Evolutionary conservation across 2,797 vertebrate genomes (phyloP).

Genomic region (Erithacus rubecula): DNA sequence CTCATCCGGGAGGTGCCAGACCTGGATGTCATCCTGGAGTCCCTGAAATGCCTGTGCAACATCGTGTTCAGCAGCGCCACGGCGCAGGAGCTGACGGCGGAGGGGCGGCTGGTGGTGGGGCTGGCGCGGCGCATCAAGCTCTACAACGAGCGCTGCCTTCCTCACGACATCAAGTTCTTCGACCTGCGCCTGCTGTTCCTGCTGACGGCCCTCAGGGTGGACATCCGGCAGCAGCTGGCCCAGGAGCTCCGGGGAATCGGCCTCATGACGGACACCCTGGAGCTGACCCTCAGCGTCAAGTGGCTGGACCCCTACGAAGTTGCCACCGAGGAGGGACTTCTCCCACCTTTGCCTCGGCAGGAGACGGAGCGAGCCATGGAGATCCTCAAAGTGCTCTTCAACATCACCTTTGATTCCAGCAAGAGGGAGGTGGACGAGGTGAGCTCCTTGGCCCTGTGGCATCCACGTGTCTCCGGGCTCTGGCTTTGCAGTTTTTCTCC

Average conservation of each 20-base stretch:
- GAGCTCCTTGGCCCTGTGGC: not conserved
- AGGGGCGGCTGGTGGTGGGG: conserved; percentile 81
- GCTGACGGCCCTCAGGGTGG: conserved; percentile 85
- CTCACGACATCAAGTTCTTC: conserved; percentile 87
- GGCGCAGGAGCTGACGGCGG: conserved; percentile 81
- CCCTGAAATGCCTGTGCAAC: conserved; percentile 92
- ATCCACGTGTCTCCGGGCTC: rapidly evolving
- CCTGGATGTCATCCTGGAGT: conserved; percentile 85
- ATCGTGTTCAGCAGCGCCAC: conserved; percentile 84
- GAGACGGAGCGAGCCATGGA: conserved; percentile 89
- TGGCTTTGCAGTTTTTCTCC: not conserved
- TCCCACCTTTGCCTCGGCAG: conserved; percentile 76
- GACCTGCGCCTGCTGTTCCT: conserved; percentile 89
- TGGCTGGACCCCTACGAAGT: conserved; percentile 82
- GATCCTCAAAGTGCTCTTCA: conserved; percentile 93
- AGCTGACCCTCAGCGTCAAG: conserved; percentile 78
- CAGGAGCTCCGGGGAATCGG: conserved; percentile 84
- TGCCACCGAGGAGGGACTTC: conserved; percentile 66
- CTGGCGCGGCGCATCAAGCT: conserved; percentile 83
- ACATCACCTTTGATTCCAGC: conserved; percentile 87
- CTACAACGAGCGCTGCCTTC: conserved; percentile 78
- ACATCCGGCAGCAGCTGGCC: conserved; percentile 84
- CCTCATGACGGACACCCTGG: conserved; percentile 84
- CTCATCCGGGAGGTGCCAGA: conserved; percentile 74
- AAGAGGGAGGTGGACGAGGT: conserved; percentile 87